phyloP scores from a whole-genome alignment of 2,797 vertebrate genomes.

The Eulemur mongoz region DNA sequence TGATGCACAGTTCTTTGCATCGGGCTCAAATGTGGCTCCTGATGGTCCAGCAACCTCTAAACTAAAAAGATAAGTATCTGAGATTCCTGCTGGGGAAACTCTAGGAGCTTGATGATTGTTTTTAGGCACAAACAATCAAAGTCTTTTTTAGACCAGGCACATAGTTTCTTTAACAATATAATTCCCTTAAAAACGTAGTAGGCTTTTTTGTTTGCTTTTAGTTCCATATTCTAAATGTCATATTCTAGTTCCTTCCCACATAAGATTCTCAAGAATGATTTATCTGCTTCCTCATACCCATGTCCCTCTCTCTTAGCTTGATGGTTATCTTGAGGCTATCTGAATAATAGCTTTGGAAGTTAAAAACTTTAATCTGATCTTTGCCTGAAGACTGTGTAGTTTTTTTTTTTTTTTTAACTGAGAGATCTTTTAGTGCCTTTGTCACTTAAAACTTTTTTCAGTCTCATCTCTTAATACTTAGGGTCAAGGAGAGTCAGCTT shows the following conservation, averaged over 20 bases:
- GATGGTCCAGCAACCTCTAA: neutral
- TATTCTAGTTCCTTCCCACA: neutral
- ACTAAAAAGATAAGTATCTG: neutral
- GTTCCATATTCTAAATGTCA: neutral
- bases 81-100: neutral
- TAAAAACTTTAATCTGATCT: neutral
- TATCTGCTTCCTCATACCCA: neutral
- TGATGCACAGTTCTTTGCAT: neutral
- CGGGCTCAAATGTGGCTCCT: neutral
- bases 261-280: neutral
- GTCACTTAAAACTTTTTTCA: neutral
- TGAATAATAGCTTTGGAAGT: neutral
- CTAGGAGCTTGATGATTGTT: neutral
- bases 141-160: neutral
- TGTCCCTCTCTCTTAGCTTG: neutral
- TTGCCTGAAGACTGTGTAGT: neutral
- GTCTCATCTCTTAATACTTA: neutral
- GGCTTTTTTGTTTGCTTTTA: constrained; percentile 31
- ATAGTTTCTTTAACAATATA: neutral
- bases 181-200: neutral
- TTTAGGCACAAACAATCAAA: neutral
- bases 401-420: neutral
- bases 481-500: neutral
- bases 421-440: neutral
- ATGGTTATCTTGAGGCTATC: neutral